Base-by-base conservation (phyloP, 2,888 invertebrate species). In the Labia minor region DNA sequence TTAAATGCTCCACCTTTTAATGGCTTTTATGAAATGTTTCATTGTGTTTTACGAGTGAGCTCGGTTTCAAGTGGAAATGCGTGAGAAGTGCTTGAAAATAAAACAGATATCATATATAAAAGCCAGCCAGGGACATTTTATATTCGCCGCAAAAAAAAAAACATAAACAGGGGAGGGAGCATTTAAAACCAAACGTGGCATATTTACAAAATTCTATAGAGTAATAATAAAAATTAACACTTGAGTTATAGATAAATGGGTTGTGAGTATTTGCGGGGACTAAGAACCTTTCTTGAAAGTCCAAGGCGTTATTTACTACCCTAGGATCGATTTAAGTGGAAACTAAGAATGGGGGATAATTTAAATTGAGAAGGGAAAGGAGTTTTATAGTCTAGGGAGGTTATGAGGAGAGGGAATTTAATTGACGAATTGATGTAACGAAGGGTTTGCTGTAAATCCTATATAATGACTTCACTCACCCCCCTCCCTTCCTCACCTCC, bases 341-440 rank as follows among this genome's bases (percentile, higher is more conserved):
- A 49, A 49, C 2, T 49, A 49, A 49, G 49, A 16, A 49, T n/a
- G 49, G 49, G 49, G 4, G 49, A 14, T 49, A 49, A 49, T 49
- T 49, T 49, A 49, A 49, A 49, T 49, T 49, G 49, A 49, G 49
- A 49, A 49, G 49, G 49, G 49, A 49, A 49, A 16, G 49, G 49
- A 49, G 49, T 49, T 49, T 49, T 49, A 49, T 49, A 49, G 49
- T 49, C 49, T 49, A 49, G 49, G 49, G 49, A 49, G 33, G 49
- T 49, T 49, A 49, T 49, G 49, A 49, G 49, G 3, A 16, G 14
- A 49, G 49, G 49, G 49, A 49, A 49, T 49, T 49, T 49, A 49
- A 49, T 49, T 49, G 49, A 49, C 49, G 49, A 49, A 49, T 49
- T 49, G 49, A 49, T 49, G 49, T 49, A 49, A 49, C 49, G 49